phyloP scores from a whole-genome alignment of 2,888 invertebrate genomes.

The Malthinus flaveolus region DNA sequence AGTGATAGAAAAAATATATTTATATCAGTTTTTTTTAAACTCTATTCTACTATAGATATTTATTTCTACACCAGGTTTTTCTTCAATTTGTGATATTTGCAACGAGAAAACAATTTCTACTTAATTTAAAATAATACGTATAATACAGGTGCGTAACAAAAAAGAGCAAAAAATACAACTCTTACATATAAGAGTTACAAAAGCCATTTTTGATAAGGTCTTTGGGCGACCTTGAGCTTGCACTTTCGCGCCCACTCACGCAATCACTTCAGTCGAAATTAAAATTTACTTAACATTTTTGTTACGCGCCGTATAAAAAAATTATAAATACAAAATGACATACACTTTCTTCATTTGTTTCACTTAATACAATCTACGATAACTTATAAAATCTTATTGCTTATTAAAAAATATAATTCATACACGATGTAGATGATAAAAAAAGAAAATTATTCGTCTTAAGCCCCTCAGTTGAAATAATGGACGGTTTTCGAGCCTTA shows the following conservation, averaged over 20 bases:
- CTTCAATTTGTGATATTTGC: constrained; percentile 20
- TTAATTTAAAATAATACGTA: constrained; percentile 1
- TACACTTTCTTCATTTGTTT: too few relatives aligned
- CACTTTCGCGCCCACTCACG: too few relatives aligned
- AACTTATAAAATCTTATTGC: constrained; percentile 21
- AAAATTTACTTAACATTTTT: too few relatives aligned
- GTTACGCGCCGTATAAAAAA: too few relatives aligned
- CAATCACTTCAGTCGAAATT: too few relatives aligned
- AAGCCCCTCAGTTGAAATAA: not conserved
- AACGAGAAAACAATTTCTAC: constrained; percentile 2
- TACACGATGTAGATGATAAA: not conserved
- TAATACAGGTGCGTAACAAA: not conserved
- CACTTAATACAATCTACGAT: not conserved
- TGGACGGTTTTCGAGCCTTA: too few relatives aligned
- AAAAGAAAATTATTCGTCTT: not conserved
- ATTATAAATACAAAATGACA: too few relatives aligned
- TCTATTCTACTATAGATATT: constrained; percentile 28
- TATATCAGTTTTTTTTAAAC: constrained; percentile 18
- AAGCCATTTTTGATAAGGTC: too few relatives aligned
- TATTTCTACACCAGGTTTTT: constrained; percentile 23
- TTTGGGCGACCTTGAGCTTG: too few relatives aligned
- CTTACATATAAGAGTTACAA: not conserved
- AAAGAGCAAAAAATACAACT: not conserved
- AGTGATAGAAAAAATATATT: constrained; percentile 54
- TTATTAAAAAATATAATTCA: constrained; percentile 5